Percentiles rank a stretch among this genome's conserved stretches.
Conservation (phyloP, 2,888 invertebrate species). For the Athalia rosae region DNA sequence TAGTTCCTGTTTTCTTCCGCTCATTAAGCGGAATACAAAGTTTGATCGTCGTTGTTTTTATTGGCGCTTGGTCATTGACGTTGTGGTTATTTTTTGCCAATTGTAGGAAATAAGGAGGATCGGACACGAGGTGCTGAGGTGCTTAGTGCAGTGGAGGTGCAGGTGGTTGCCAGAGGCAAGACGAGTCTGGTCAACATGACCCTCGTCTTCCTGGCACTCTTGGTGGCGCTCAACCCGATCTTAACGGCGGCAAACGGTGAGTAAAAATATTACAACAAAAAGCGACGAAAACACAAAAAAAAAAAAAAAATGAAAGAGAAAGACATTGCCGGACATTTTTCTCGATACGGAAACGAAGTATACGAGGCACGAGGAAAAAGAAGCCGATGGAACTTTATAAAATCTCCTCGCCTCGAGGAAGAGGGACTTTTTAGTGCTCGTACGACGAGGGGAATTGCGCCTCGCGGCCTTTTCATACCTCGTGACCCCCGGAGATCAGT, state of each 20-base stretch:
- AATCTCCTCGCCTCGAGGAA: too few relatives aligned
- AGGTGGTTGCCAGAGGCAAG: slow-evolving; percentile 65
- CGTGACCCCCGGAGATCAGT: too few relatives aligned
- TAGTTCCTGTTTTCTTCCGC: too few relatives aligned
- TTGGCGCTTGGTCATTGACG: slow-evolving; percentile 56
- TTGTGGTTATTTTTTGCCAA: slow-evolving; percentile 61
- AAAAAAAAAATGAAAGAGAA: not conserved
- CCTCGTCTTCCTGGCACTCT: slow-evolving; percentile 71
- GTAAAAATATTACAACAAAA: slow-evolving; percentile 21
- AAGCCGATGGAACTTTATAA: too few relatives aligned
- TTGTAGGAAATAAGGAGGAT: slow-evolving; percentile 10
- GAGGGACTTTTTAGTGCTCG: too few relatives aligned
- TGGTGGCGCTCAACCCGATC: slow-evolving; percentile 72
- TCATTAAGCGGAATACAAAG: too few relatives aligned
- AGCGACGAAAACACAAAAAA: not conserved
- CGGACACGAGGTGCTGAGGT: slow-evolving; percentile 57
- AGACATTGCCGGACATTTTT: not conserved
- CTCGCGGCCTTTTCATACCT: too few relatives aligned
- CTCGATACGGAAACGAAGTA: not conserved
- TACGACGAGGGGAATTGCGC: too few relatives aligned
- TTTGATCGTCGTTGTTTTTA: too few relatives aligned
- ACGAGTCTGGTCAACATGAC: slow-evolving; percentile 73
- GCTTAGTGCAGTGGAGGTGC: slow-evolving; percentile 67
- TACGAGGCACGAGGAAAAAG: too few relatives aligned
- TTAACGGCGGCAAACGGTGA: slow-evolving; percentile 70